These are phyloP conservation scores for Lepus europaeus DNA, from an alignment of 2,113 vertebrate genomes.

Conservation along the genomic window DNA sequence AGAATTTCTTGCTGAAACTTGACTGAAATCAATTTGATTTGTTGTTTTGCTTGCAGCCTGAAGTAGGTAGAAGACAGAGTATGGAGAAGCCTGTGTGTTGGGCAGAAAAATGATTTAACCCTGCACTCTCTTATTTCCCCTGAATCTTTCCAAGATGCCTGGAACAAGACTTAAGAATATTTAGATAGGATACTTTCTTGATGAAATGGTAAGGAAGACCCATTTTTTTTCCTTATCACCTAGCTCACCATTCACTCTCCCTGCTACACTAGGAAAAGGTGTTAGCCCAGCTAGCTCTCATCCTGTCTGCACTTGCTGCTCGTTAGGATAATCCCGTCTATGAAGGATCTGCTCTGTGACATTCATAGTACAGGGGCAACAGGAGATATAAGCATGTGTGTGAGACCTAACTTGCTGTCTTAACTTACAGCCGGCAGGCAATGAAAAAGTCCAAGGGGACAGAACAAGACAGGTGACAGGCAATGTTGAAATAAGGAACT, in stretches of 20 bases:
- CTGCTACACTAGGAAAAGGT: not conserved
- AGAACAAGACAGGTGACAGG: not conserved
- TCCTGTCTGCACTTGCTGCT: conserved; percentile 30
- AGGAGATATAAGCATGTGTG: not conserved
- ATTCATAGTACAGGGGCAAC: not conserved
- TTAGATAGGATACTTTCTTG: not conserved
- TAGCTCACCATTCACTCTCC: not conserved
- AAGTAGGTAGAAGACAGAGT: not conserved
- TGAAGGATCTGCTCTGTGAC: not conserved
- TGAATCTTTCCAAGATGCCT: not conserved
- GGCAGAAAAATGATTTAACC: conserved; percentile 11
- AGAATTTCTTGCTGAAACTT: conserved; percentile 70
- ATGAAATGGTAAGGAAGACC: not conserved
- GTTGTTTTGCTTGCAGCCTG: conserved; percentile 8
- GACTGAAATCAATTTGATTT: conserved; percentile 54
- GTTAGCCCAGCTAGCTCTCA: not conserved
- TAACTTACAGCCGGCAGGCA: not conserved
- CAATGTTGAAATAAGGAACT: not conserved
- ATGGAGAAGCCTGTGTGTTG: not conserved
- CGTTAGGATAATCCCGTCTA: not conserved
- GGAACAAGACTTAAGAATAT: not conserved
- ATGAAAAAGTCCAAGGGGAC: not conserved
- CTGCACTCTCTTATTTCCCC: not conserved
- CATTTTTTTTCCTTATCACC: not conserved
- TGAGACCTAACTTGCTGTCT: not conserved